These are phyloP conservation scores for Spea hammondii DNA, from an alignment of 2,797 vertebrate species.

Conservation along the genomic window DNA sequence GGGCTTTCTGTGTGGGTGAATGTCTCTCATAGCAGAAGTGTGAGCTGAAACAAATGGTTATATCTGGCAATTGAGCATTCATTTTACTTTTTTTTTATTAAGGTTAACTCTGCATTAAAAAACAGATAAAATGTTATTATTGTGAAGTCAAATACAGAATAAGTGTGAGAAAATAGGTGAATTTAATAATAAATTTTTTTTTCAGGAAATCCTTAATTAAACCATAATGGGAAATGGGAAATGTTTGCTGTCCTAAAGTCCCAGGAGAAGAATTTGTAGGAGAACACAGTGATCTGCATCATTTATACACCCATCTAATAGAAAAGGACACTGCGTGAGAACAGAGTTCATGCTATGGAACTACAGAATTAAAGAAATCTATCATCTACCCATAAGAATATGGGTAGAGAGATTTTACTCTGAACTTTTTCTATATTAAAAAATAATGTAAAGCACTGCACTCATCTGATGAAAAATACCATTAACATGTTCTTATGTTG, in stretches of 20 bases:
- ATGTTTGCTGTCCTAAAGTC: neutral
- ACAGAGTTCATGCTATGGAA: neutral
- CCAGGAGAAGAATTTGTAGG: neutral
- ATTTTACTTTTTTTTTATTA: neutral
- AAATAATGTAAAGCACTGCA: too few species aligned
- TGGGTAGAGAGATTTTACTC: too few species aligned
- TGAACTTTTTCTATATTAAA: too few species aligned
- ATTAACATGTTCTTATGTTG: too few species aligned
- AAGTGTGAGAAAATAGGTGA: slow-evolving; percentile 15
- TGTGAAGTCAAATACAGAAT: slow-evolving; percentile 11
- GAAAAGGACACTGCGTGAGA: neutral
- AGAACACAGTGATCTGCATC: neutral
- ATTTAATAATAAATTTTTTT: neutral
- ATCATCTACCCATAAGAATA: neutral
- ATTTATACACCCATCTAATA: neutral
- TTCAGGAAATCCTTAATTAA: neutral
- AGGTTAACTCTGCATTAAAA: slow-evolving; percentile 25
- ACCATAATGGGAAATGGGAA: neutral
- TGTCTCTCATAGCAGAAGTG: slow-evolving; percentile 36
- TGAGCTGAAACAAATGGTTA: slow-evolving; percentile 40
- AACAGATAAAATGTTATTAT: slow-evolving; percentile 12
- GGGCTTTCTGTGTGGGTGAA: slow-evolving; percentile 34
- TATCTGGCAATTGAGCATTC: slow-evolving; percentile 11
- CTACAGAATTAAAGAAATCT: neutral
- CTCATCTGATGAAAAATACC: too few species aligned